phyloP scores from a whole-genome alignment of 2,888 invertebrate genomes.

The Hypercompe scribonia region DNA sequence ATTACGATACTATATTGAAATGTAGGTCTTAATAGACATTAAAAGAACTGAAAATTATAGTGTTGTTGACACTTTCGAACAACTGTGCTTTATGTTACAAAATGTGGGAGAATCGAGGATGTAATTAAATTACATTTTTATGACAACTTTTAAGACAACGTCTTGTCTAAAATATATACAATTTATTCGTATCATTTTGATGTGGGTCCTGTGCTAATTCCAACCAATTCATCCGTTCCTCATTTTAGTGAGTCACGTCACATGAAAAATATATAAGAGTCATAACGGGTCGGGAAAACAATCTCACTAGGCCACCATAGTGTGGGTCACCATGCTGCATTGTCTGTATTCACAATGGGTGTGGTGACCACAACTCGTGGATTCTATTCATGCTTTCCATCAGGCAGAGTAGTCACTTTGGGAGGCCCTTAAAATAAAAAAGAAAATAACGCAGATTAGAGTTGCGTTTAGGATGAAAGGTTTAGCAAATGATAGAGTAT shows the following conservation, averaged over 20 bases:
- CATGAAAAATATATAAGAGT: no score
- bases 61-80: neutral
- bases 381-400: no score
- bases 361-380: no score
- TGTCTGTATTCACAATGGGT: no score
- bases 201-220: neutral
- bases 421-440: no score
- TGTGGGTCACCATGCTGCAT: no score
- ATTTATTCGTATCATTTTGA: neutral
- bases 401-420: no score
- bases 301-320: no score
- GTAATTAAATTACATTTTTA: neutral
- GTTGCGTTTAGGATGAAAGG: no score
- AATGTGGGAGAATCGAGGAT: neutral
- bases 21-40: neutral
- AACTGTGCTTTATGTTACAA: neutral
- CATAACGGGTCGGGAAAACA: no score
- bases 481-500: neutral
- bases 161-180: neutral
- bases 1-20: neutral
- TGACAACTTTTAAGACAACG: neutral
- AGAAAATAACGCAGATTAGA: no score
- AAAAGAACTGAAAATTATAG: neutral
- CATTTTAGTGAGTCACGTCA: no score
- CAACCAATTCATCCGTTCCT: neutral